Evolutionary conservation across 2,797 vertebrate genomes (phyloP).

Genomic region (Pangasius larnaudii): DNA sequence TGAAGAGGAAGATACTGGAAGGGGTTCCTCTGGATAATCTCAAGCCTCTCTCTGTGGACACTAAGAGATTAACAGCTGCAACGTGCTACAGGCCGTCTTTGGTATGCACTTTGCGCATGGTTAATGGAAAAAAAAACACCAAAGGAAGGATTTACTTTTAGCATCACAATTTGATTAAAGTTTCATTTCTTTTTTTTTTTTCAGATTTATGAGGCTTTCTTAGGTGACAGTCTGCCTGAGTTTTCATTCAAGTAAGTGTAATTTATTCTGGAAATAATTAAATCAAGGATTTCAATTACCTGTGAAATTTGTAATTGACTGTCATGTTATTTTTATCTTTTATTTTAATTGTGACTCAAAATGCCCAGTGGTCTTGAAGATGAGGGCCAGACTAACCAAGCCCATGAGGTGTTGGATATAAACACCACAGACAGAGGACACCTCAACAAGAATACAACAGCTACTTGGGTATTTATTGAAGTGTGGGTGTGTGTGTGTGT

Average conservation of each 20-base stretch:
- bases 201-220: constrained; percentile 40
- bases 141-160: neutral
- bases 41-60: constrained; percentile 66
- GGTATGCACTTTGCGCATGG: constrained; percentile 52
- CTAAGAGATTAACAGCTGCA: constrained; percentile 30
- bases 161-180: neutral
- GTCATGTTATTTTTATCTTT: neutral
- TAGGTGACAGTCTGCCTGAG: constrained; percentile 1
- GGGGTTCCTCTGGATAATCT: constrained; percentile 70
- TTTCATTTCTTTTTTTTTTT: neutral
- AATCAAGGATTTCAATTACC: neutral
- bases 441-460: neutral
- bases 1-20: constrained; percentile 64
- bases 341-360: neutral
- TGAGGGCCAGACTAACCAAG: neutral
- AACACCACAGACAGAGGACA: neutral
- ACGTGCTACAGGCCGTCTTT: constrained; percentile 59
- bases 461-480: neutral
- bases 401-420: neutral
- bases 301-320: neutral
- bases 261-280: neutral
- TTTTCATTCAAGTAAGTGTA: constrained; percentile 22
- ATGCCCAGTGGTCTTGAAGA: neutral
- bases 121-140: neutral
- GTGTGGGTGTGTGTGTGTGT: neutral